Conservation (phyloP, 1,140 invertebrate species). For the Phenacoccus solenopsis region DNA sequence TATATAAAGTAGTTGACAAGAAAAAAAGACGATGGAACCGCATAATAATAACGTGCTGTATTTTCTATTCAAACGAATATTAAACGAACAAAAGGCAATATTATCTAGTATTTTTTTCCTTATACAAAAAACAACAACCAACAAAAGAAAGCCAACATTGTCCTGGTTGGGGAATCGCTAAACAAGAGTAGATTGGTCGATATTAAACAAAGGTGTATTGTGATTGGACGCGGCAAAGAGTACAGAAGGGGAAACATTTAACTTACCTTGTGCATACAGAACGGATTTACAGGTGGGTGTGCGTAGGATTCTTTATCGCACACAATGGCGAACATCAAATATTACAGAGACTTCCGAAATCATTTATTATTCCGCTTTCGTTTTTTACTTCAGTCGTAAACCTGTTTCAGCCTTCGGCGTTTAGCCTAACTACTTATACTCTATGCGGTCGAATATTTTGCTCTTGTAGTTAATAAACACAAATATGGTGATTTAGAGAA, state of each 20-base stretch:
- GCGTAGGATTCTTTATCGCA: constrained; percentile 7
- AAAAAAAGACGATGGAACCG: not conserved
- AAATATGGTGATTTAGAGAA: too few relatives aligned
- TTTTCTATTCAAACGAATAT: constrained; percentile 7
- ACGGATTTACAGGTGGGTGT: constrained; percentile 9
- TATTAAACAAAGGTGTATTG: constrained; percentile 5
- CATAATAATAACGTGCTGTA: constrained; percentile 6
- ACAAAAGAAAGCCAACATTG: not conserved
- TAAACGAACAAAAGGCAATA: not conserved
- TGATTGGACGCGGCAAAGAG: constrained; percentile 5
- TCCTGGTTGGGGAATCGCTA: not conserved
- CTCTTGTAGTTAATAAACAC: not conserved
- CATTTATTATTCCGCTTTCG: not conserved
- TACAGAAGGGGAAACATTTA: not conserved
- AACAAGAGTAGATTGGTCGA: constrained; percentile 5
- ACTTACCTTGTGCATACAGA: not conserved
- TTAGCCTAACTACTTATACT: too few relatives aligned
- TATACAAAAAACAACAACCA: not conserved
- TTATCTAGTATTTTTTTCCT: constrained; percentile 9
- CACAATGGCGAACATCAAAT: constrained; percentile 16
- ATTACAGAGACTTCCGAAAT: not conserved
- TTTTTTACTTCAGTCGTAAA: not conserved
- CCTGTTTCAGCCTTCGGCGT: too few relatives aligned
- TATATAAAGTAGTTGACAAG: constrained; percentile 9
- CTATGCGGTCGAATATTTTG: not conserved